These are phyloP conservation scores for Phaethon lepturus DNA, from an alignment of 2,113 vertebrate species.

Conservation along the genomic window DNA sequence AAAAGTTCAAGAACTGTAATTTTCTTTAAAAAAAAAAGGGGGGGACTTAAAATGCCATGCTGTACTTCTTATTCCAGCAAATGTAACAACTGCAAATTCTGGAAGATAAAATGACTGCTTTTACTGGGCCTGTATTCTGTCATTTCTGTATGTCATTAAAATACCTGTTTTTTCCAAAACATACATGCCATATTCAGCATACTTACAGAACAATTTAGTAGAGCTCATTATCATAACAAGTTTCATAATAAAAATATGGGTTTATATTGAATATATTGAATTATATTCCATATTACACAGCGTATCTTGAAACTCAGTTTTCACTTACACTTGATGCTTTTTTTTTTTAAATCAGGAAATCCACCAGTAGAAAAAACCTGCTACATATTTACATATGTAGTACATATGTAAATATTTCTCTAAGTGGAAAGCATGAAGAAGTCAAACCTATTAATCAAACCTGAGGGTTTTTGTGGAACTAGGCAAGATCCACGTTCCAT, in stretches of 20 bases:
- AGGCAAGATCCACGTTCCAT: background rate
- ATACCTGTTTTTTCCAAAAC: background rate
- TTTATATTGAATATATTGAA: background rate
- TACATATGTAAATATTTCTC: background rate
- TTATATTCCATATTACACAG: background rate
- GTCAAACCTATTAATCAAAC: background rate
- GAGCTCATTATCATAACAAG: background rate
- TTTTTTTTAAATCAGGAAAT: background rate
- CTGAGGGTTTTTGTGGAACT: fast-evolving
- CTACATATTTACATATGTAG: background rate
- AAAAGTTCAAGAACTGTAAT: background rate
- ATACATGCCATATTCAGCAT: background rate
- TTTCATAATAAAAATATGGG: background rate
- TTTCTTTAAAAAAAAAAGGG: background rate
- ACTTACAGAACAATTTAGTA: background rate
- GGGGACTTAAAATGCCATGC: fast-evolving
- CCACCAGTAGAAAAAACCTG: background rate
- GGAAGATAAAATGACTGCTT: background rate
- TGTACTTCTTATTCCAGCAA: background rate
- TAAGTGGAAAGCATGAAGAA: background rate
- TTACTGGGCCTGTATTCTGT: background rate
- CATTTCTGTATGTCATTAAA: background rate
- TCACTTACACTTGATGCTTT: background rate
- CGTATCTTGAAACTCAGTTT: background rate
- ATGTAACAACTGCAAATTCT: background rate